These are phyloP conservation scores for Melanocharis versteri DNA, from an alignment of 2,113 vertebrate species.

Conservation along the genomic window DNA sequence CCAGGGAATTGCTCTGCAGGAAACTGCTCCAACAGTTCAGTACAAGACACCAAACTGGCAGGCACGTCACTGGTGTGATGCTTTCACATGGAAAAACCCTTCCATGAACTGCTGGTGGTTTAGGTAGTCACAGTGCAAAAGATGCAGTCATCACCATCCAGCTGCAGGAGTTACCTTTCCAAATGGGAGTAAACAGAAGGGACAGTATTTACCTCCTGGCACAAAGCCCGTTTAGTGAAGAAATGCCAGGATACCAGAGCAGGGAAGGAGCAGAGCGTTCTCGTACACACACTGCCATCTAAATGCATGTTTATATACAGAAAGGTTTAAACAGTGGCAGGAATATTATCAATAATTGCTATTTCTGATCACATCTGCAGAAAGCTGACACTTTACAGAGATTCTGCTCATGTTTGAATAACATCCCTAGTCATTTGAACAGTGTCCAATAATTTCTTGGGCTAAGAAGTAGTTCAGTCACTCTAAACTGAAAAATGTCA, in stretches of 20 bases:
- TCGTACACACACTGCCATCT: background rate
- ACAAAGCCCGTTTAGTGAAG: background rate
- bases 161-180: background rate
- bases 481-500: background rate
- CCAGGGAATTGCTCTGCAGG: background rate
- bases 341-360: background rate
- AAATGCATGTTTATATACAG: background rate
- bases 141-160: background rate
- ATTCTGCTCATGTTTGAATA: background rate
- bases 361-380: background rate
- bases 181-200: background rate
- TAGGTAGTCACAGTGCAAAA: background rate
- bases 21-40: background rate
- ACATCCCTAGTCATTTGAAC: background rate
- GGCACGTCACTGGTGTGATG: background rate
- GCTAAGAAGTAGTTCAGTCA: background rate
- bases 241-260: background rate
- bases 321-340: background rate
- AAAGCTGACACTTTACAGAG: background rate
- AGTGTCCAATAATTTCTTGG: background rate
- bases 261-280: accelerated
- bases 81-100: background rate
- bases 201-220: background rate
- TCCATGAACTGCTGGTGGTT: background rate
- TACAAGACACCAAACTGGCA: background rate